phyloP scores from a whole-genome alignment of 2,113 vertebrate species.

The Parus major region DNA sequence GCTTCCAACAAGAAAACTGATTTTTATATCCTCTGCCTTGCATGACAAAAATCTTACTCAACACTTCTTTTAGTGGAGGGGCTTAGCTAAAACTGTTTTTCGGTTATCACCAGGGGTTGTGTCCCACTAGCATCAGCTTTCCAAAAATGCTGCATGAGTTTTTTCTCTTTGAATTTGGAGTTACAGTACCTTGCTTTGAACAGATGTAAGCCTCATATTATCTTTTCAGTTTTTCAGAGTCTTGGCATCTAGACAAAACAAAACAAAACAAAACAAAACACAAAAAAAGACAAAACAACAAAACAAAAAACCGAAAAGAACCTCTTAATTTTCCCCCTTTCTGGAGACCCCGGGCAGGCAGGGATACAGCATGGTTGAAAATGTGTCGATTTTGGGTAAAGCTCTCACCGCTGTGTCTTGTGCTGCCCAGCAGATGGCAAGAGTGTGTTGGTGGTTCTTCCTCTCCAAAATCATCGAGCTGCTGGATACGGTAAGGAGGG shows the following conservation, averaged over 20 bases:
- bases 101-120: background rate
- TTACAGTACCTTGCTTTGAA: background rate
- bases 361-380: rapidly evolving
- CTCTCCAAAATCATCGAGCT: conserved; percentile 80
- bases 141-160: background rate
- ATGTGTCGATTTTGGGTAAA: background rate
- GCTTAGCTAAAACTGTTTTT: background rate
- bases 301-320: background rate
- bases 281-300: too few species aligned
- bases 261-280: too few species aligned
- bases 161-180: background rate
- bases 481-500: conserved; percentile 65
- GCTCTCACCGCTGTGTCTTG: background rate
- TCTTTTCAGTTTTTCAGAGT: background rate
- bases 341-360: background rate
- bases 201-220: background rate
- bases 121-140: background rate
- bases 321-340: background rate
- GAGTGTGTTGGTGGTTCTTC: conserved; percentile 79
- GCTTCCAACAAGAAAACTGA: background rate
- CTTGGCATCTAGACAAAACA: background rate
- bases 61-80: background rate
- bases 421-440: conserved; percentile 83
- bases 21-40: background rate
- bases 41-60: background rate